Conservation (phyloP, 1,140 invertebrate species). For the Bombus turneri region DNA sequence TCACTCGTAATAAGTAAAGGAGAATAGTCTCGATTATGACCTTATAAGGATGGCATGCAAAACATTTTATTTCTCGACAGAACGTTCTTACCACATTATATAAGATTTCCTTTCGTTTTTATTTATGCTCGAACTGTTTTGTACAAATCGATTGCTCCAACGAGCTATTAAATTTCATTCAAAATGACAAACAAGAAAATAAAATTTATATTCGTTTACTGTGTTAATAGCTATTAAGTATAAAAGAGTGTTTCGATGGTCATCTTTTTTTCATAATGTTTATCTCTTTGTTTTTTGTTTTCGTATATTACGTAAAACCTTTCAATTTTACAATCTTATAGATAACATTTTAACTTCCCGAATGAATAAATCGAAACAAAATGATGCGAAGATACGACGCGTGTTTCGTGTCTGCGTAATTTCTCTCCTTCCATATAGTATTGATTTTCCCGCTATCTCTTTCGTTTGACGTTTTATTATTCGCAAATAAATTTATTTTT, state of each 20-base stretch:
- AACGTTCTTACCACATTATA: background rate
- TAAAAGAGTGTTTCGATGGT: background rate
- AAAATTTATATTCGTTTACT: background rate
- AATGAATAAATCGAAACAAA: background rate
- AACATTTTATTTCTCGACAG: background rate
- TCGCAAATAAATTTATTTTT: background rate
- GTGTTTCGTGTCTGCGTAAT: background rate
- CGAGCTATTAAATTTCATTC: background rate
- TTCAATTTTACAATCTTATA: background rate
- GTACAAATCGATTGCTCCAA: background rate
- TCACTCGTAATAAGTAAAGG: background rate
- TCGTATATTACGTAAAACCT: background rate
- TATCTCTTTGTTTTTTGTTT: background rate
- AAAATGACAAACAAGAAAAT: background rate
- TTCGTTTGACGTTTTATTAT: background rate
- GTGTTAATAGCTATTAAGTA: background rate
- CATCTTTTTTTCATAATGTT: background rate
- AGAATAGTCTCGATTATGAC: background rate
- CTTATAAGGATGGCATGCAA: background rate
- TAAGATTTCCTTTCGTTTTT: background rate
- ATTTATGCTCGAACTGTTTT: background rate
- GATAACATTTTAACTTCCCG: background rate
- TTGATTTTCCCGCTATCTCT: background rate
- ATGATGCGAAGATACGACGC: background rate
- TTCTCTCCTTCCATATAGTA: background rate